Base-by-base conservation (phyloP, 2,888 invertebrate species). In the Drosophila paracracens region DNA sequence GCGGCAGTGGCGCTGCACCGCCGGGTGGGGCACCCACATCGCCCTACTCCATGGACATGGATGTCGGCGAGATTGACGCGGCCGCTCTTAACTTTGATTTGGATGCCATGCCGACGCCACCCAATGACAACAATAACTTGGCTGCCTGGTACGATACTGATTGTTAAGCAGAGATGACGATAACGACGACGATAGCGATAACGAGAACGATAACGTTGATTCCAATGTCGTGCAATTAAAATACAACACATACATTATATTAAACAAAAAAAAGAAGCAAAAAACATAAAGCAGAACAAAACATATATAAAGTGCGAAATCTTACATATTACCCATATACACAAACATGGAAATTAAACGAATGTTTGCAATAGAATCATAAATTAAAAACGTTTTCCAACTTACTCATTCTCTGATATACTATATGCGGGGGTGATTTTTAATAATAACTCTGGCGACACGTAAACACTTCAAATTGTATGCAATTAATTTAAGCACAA, bases 91-190 rank as follows among this genome's bases (percentile, higher is more conserved):
- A 96, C 91, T 97, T 97, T 92, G 97, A 97, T 92, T 94, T 96
- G 90, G 95, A 95, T 91, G 96, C 96, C 91, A 95, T 95, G 91
- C 95, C 95, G 72, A 95, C 96, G 89, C 98, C 98, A 70, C 98
- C 97, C 53, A 96, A 96, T 91, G 97, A 97, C 93, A 97, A 97
- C 94, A 97, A 96, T 93, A 97, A 98, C 93, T 97, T 98, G 87
- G 98, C 98, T 81, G 98, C 98, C 90, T 99, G 99, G 99, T 99
- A 98, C 94, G 99, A 99, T 94, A 99, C 98, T 82, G 98, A 99
- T 94, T 96, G 99, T 92, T 99, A 96, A 75, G 79, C 70, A 72
- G 72, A 65, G 67, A 71, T 53, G 59, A 65, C 38, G 40, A 54
- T 60, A 64, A 73, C 16, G 53, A 53, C 13, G 31, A 40, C 35